These are phyloP conservation scores for Sarcophaga carnaria DNA, from an alignment of 2,888 invertebrate species.

Conservation along the genomic window DNA sequence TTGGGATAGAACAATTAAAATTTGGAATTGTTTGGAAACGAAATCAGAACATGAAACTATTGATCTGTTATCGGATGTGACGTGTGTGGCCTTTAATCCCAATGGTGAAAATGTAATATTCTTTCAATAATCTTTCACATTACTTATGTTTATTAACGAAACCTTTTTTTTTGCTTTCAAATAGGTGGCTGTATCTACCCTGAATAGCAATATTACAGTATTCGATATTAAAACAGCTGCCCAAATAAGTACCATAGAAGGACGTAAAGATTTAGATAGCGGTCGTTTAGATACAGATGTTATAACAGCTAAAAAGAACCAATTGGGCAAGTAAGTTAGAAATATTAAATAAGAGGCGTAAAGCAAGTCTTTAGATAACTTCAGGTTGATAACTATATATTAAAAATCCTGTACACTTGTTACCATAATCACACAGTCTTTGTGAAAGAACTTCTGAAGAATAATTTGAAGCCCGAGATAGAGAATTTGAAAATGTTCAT, in stretches of 20 bases:
- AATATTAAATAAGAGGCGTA: neutral
- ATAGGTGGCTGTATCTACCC: slow-evolving; percentile 93
- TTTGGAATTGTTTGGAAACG: slow-evolving; percentile 95
- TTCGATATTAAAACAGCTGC: slow-evolving; percentile 88
- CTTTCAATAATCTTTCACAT: neutral
- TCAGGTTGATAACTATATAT: too few species aligned
- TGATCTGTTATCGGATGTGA: slow-evolving; percentile 89
- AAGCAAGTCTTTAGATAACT: too few species aligned
- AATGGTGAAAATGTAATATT: slow-evolving; percentile 89
- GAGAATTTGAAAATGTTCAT: too few species aligned
- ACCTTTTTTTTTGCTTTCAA: slow-evolving; percentile 5
- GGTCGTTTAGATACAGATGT: slow-evolving; percentile 92
- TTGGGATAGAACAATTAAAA: slow-evolving; percentile 95
- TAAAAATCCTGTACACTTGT: too few species aligned
- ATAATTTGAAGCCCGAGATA: too few species aligned
- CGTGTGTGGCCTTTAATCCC: slow-evolving; percentile 93
- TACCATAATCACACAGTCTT: too few species aligned
- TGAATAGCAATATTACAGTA: slow-evolving; percentile 92
- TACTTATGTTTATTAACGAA: neutral
- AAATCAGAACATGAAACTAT: slow-evolving; percentile 92
- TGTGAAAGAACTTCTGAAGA: too few species aligned
- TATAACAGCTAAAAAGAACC: slow-evolving; percentile 92
- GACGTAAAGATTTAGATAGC: slow-evolving; percentile 93
- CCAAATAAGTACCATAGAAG: slow-evolving; percentile 92
- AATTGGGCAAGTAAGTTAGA: slow-evolving; percentile 90